Percentiles rank a stretch among this genome's conserved stretches.
phyloP scores from a whole-genome alignment of 2,113 vertebrate genomes.

The Crotalus helleri region DNA sequence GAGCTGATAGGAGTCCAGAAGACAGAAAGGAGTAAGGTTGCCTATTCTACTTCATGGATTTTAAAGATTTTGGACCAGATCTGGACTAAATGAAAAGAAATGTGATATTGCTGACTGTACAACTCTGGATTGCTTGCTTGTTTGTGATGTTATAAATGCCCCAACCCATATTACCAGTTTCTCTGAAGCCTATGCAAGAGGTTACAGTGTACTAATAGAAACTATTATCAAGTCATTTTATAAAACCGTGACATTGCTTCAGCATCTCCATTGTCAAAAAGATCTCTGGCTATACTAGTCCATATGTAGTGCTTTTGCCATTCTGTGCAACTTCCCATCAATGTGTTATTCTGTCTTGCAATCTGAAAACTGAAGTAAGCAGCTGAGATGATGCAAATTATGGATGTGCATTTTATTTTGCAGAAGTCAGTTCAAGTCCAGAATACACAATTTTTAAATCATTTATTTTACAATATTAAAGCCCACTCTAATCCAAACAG shows the following conservation, averaged over 20 bases:
- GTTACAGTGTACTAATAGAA: background rate
- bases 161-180: background rate
- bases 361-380: background rate
- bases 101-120: background rate
- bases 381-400: background rate
- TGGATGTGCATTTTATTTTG: background rate
- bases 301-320: background rate
- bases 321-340: background rate
- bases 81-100: background rate
- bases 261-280: background rate
- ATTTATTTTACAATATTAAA: background rate
- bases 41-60: background rate
- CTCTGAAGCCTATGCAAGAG: background rate
- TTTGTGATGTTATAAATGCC: background rate
- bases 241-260: background rate
- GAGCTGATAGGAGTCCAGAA: background rate
- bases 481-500: background rate
- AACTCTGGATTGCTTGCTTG: background rate
- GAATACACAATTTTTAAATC: background rate
- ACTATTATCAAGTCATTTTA: background rate
- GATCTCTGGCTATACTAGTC: background rate
- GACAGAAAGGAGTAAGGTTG: background rate
- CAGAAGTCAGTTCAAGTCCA: background rate
- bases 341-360: background rate
- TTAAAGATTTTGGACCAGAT: background rate